These are phyloP conservation scores for Bambusicola thoracicus DNA, from an alignment of 2,113 vertebrate species.

Conservation along the genomic window DNA sequence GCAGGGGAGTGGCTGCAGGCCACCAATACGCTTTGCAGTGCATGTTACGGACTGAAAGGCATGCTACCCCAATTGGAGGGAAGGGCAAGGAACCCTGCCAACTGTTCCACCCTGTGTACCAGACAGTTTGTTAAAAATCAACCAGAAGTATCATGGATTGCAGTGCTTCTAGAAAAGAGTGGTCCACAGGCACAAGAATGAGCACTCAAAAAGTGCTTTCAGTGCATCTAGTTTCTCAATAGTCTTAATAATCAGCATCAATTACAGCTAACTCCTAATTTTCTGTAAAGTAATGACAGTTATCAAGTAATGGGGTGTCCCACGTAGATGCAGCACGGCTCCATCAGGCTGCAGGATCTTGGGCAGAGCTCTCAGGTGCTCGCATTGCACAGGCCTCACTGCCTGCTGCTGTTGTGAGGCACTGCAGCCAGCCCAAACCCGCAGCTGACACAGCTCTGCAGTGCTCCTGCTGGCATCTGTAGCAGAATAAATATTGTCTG, in stretches of 20 bases:
- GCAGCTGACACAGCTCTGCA: background rate
- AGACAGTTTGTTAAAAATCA: slow-evolving; percentile 52
- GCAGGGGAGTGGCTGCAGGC: background rate
- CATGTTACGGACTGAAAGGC: background rate
- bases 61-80: background rate
- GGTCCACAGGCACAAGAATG: background rate
- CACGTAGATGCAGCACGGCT: background rate
- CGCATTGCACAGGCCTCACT: background rate
- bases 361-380: background rate
- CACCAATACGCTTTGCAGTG: background rate
- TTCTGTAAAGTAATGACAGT: background rate
- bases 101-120: background rate
- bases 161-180: background rate
- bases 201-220: background rate
- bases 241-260: background rate
- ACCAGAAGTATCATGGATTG: background rate
- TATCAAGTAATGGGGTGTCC: background rate
- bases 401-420: fast-evolving
- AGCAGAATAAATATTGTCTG: background rate
- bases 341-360: background rate
- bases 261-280: background rate
- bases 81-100: background rate
- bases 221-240: background rate
- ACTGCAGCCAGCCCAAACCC: background rate
- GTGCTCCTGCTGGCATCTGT: background rate